phyloP scores from a whole-genome alignment of 2,113 vertebrate genomes.

The Picathartes gymnocephalus region DNA sequence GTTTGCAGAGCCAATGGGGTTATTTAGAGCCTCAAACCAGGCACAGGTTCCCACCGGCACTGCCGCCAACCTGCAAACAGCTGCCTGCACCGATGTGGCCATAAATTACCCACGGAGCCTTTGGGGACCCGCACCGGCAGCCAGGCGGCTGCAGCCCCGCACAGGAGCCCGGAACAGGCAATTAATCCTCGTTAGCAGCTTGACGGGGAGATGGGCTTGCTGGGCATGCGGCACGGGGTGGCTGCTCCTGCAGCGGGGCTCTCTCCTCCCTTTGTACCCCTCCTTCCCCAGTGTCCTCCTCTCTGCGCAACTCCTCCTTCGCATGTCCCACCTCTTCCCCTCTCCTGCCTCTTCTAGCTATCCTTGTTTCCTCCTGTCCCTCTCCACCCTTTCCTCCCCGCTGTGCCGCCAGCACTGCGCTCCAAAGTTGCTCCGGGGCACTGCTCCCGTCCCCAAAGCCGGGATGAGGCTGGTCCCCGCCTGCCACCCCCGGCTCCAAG shows the following conservation, averaged over 20 bases:
- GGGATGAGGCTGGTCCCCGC: neutral
- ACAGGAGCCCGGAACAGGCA: neutral
- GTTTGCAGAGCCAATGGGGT: neutral
- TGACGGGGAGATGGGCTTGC: neutral
- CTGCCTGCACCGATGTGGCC: neutral
- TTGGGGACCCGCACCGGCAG: neutral
- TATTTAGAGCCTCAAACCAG: neutral
- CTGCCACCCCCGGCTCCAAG: fast-evolving
- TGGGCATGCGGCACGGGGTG: neutral
- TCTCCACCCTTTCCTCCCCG: neutral
- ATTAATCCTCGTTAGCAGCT: constrained; percentile 31
- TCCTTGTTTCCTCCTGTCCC: neutral
- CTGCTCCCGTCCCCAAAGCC: neutral
- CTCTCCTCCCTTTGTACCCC: fast-evolving
- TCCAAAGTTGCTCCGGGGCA: neutral
- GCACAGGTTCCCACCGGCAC: neutral
- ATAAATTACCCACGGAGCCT: neutral
- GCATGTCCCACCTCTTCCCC: neutral
- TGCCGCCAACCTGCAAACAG: neutral
- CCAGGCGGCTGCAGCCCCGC: neutral
- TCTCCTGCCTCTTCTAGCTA: neutral
- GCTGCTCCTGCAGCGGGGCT: neutral
- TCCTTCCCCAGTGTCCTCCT: neutral
- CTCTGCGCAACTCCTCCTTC: neutral
- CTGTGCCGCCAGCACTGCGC: fast-evolving